Conservation (phyloP, 1,140 invertebrate genomes). For the Microplitis demolitor region DNA sequence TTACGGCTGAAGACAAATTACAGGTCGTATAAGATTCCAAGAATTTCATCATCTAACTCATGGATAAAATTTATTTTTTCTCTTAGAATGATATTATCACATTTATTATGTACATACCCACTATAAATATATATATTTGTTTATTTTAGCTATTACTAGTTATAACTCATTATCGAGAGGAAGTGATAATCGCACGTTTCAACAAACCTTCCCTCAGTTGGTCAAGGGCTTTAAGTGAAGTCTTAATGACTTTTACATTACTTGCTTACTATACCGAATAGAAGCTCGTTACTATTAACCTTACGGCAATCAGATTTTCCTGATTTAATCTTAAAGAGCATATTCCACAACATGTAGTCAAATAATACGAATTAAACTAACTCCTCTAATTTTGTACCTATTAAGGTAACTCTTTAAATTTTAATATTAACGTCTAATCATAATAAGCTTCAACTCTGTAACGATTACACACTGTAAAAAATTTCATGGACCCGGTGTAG, state of each 20-base stretch:
- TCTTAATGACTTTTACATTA: neutral
- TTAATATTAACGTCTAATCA: no score
- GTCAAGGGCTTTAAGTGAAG: constrained; percentile 8
- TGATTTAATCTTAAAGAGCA: no score
- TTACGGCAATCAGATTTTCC: no score
- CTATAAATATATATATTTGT: neutral
- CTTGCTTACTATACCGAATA: constrained; percentile 30
- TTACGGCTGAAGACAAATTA: no score
- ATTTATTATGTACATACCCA: neutral
- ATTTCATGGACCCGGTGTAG: no score
- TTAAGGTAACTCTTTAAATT: no score
- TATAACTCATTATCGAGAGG: constrained; percentile 17
- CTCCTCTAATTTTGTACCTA: no score
- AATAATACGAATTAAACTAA: no score
- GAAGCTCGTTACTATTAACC: constrained; percentile 31
- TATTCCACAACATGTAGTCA: no score
- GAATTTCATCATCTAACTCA: neutral
- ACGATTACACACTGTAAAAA: no score
- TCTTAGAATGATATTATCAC: neutral
- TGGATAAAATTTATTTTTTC: neutral
- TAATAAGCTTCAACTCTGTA: no score
- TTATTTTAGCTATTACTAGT: constrained; percentile 1
- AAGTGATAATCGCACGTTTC: neutral
- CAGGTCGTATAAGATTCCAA: neutral
- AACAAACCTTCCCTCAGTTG: constrained; percentile 17